A percentile compares a stretch with the other conserved stretches of the same genome.
Conservation (phyloP, 64 coral and sea anemone species). For the Acropora tenuis region DNA sequence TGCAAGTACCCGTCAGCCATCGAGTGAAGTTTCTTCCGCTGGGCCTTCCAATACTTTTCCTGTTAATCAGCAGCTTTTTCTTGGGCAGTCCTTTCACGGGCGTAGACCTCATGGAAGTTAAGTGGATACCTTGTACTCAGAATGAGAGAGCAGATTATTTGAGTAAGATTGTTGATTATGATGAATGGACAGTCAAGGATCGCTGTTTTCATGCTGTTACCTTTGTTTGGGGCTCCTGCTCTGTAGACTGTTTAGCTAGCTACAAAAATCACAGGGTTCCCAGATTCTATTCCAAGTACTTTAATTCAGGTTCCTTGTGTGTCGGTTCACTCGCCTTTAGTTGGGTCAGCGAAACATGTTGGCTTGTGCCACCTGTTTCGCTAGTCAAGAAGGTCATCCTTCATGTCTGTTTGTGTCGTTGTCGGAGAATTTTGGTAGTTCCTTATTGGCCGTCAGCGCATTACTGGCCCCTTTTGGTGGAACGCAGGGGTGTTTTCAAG, state of each 20-base stretch:
- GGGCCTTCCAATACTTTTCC: conserved; percentile 28
- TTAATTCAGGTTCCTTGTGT: conserved; percentile 32
- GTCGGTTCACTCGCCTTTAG: conserved; percentile 31
- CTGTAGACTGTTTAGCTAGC: conserved; percentile 75
- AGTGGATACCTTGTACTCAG: conserved; percentile 46
- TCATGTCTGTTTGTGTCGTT: conserved; percentile 40
- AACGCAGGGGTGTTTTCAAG: conserved; percentile 2
- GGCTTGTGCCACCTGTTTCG: conserved; percentile 45
- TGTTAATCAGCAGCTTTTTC: conserved; percentile 35
- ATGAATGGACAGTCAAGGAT: conserved; percentile 71
- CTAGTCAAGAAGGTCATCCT: conserved; percentile 13
- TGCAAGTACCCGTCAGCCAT: conserved; percentile 22
- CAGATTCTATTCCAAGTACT: conserved; percentile 61
- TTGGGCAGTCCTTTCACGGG: conserved; percentile 35
- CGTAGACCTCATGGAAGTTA: conserved; percentile 43
- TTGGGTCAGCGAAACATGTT: conserved; percentile 26
- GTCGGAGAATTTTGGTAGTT: conserved; percentile 49
- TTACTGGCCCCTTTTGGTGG: conserved; percentile 63
- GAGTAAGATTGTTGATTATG: conserved; percentile 68
- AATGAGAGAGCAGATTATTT: conserved; percentile 67
- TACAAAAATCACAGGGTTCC: conserved; percentile 23
- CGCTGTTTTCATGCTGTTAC: conserved; percentile 40
- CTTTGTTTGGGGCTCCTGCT: conserved; percentile 43
- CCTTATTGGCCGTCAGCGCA: conserved; percentile 49
- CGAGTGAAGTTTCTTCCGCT: conserved; percentile 24